Percentiles rank a stretch among this genome's conserved stretches.
Conservation (phyloP, 2,797 vertebrate genomes). For the Poecilia picta region DNA sequence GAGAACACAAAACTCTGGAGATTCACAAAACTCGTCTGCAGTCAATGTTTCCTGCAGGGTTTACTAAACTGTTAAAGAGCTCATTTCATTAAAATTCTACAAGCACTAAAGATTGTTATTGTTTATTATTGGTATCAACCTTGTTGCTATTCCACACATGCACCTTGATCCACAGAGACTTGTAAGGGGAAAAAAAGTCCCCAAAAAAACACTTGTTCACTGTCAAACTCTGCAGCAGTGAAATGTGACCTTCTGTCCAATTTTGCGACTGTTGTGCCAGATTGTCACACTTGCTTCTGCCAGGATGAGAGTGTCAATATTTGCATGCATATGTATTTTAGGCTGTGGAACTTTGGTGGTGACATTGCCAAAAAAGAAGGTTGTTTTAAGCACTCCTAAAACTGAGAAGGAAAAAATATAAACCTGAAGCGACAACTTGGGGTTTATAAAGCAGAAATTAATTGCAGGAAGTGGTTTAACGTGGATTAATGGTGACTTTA, state of each 20-base stretch:
- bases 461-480: slow-evolving; percentile 9
- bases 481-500: background rate
- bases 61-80: background rate
- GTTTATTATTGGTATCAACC: background rate
- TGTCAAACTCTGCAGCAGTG: slow-evolving; percentile 16
- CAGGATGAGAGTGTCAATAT: slow-evolving; percentile 5
- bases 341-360: background rate
- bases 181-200: background rate
- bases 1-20: background rate
- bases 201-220: background rate
- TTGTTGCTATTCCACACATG: background rate
- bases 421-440: background rate
- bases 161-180: background rate
- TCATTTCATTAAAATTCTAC: background rate
- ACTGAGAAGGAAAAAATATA: background rate
- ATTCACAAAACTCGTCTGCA: background rate
- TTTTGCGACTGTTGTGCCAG: slow-evolving; percentile 9
- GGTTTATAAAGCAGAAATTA: slow-evolving; percentile 19
- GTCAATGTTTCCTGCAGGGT: background rate
- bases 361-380: background rate
- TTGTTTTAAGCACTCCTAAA: slow-evolving; percentile 21
- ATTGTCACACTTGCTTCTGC: slow-evolving; percentile 18
- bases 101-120: slow-evolving; percentile 5
- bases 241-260: slow-evolving; percentile 23
- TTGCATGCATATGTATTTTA: background rate